Evolutionary conservation across 2,888 invertebrate species (phyloP), one percentile per base, ranked within the genome.

Genomic region (Portevinia maculata): DNA sequence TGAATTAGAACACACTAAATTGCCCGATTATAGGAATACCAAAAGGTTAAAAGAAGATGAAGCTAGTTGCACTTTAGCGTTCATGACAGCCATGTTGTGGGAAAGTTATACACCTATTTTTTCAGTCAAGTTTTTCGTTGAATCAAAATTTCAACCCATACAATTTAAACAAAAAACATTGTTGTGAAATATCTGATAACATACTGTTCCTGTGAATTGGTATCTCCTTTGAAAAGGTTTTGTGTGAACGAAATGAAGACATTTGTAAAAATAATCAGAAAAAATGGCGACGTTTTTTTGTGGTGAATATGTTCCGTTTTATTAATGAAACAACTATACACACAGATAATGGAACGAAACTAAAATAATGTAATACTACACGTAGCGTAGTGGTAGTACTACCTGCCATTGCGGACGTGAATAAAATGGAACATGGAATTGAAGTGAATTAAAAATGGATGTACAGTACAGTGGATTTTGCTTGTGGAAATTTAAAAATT

Each of bases 41-140:
- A 55, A 50, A 50, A 71, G 57, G 87, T 84, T 85, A 85, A 87
- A 87, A 86, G 86, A 86, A 88, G 87, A 87, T 86, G 57, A 87
- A 87, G 85, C 85, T 86, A 87, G 87, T 88, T 86, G 86, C 87
- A 87, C 85, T 88, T 87, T 85, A 87, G 86, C 87, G 86, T 86
- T 86, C 85, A 85, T 75, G 85, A 86, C 86, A 85, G 85, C 85
- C 86, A 85, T 85, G 86, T 85, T 86, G 87, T 83, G 52, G 37
- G 32, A 69, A 37, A 48, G 44, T 52, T 37, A 50, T 17, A 65
- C 46, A 57, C 11, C 11, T 9, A 32, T 11, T 9, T 32, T 8
- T 44, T 15, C 8, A 44, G 19, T 19, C 3, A 34, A 34, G 8
- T n/a, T 19, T 19, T 19, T 9, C 3, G 15, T 60, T 55, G 52